Evolutionary conservation across 2,888 invertebrate species (phyloP), one percentile per base, ranked within the genome.

Genomic region (Lasioglossum oenotherae): DNA sequence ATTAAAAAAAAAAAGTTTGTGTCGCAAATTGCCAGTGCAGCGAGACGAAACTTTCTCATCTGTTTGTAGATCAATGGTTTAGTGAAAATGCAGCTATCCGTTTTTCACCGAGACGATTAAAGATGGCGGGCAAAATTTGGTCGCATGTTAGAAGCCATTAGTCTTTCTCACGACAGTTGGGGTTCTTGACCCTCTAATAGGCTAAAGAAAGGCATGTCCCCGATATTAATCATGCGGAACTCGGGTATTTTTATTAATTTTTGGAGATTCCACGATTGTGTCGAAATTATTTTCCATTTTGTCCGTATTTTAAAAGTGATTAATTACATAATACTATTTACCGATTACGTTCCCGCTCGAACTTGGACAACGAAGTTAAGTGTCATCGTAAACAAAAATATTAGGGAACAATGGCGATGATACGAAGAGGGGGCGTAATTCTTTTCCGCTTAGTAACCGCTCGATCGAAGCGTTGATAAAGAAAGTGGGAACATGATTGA

Each of bases 401-500:
- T 53, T 27, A 35, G n/a, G 27, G 10, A 23, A 44, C 23, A 31
- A 41, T 19, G 14, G 8, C 44, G 41, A 41, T 38, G 27, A 16
- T 57, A 57, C n/a, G 4, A 60, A 31, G 44, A 44, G 23, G 44
- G 23, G 31, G 64, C 8, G 41, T 49, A 44, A 81, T 81, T 81
- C 46, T 71, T 81, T 77, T 72, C 78, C 78, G 81, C 23, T 57
- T 69, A 67, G 80, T 57, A 81, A 81, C 46, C 71, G 57, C 35
- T 19, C 44, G 78, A 77, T 78, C 41, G 53, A 27, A 23, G 38
- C 14, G 19, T 0, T 64, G 81, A 82, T 78, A 82, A 67, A 67
- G 49, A 67, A 74, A 82, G 72, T 67, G 53, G 53, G 38, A 73
- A 82, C 64, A 74, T 79, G 80, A 82, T 82, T 82, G 49, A 82